Evolutionary conservation across 2,113 vertebrate genomes (phyloP), one percentile per base, ranked within the genome.

Genomic region (Myotis davidii): DNA sequence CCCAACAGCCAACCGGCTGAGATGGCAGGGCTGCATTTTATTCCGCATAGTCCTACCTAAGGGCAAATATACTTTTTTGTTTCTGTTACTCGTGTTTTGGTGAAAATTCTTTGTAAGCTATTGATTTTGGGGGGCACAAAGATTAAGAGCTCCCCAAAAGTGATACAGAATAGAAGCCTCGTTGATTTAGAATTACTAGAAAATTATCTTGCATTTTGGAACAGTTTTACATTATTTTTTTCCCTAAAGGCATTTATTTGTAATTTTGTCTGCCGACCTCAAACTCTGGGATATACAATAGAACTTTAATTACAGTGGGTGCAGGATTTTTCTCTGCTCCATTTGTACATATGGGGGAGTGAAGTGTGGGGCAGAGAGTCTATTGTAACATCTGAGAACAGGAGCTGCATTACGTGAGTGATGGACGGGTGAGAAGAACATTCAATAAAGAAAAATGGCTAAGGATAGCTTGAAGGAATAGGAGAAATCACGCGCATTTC

Each of bases 281-380:
- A 48, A 64, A 73, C 56, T 74, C 14, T 59, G 45, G 65, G 8
- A 13, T 61, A 27, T 10, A 11, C 65, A 37, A 59, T 65, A 52
- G 45, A 83, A 52, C 21, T 54, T 82, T n/a, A 67, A 81, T 79
- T 85, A 34, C 17, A 32, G 9, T 23, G 67, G 72, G 37, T 42
- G 79, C 69, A 12, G 29, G 9, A 39, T 37, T 64, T 95, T 88
- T 94, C 70, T 85, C n/a, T 85, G 76, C 42, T 94, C 67, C 5
- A 2, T 88, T 56, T 54, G 48, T 3, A 39, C 29, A 11, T 37
- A 5, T 18, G 14, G 39, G 67, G 37, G 61, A 88, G 29, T 74
- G 65, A 70, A 73, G 14, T 56, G 23, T 21, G 29, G 8, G 42
- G 52, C 8, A 23, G 25, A 54, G 89, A 48, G 42, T 79, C 59